Percentiles rank a stretch among this genome's conserved stretches.
Conservation (phyloP, 2,113 vertebrate genomes). For the Uria aalge region DNA sequence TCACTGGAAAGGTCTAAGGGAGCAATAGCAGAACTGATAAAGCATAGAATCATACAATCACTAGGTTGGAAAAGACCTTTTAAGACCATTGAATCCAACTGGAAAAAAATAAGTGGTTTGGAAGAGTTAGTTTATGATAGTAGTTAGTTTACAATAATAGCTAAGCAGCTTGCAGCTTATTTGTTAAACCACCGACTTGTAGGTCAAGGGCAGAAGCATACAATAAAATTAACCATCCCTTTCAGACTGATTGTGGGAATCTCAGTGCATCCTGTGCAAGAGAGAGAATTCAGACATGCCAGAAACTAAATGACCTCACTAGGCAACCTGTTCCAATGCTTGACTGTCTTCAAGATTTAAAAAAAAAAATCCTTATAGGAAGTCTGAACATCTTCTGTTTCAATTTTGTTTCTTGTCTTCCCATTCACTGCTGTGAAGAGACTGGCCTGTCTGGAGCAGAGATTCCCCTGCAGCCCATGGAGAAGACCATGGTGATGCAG, state of each 20-base stretch:
- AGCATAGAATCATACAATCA: no score
- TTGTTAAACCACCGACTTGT: not conserved
- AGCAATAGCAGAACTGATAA: not conserved
- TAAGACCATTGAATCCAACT: no score
- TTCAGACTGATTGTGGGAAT: not conserved
- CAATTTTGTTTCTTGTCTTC: not conserved
- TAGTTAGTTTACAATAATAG: not conserved
- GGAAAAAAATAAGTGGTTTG: not conserved
- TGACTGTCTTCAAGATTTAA: not conserved
- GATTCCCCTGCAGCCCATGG: not conserved
- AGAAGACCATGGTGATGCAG: fast-evolving
- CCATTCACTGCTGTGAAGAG: not conserved
- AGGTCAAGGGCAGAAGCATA: not conserved
- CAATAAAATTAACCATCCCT: not conserved
- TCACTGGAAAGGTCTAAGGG: not conserved
- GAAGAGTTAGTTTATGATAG: not conserved
- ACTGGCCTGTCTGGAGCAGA: not conserved
- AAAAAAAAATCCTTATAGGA: not conserved
- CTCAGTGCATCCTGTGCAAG: not conserved
- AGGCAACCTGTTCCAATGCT: not conserved
- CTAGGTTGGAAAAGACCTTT: no score
- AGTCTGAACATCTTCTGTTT: not conserved
- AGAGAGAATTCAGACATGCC: not conserved
- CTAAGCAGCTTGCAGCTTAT: not conserved
- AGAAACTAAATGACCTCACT: not conserved